These are phyloP conservation scores for Flexamia atlantica DNA, from an alignment of 2,888 invertebrate species.

Conservation along the genomic window DNA sequence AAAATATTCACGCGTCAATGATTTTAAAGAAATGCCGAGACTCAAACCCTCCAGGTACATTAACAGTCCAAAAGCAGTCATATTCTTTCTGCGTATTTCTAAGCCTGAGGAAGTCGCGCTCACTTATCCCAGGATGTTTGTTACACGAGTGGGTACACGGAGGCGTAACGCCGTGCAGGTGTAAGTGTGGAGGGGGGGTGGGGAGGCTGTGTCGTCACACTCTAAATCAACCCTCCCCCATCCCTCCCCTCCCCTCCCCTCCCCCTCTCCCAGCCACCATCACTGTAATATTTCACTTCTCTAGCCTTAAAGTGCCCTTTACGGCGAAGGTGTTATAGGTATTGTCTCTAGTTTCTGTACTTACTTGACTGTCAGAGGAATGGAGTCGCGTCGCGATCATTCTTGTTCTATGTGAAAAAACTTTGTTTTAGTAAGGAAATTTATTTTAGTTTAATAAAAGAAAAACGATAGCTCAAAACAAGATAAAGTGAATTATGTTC, in stretches of 20 bases:
- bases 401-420: too few species aligned
- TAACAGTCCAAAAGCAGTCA: not conserved
- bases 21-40: too few species aligned
- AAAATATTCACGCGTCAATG: too few species aligned
- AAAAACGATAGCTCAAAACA: too few species aligned
- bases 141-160: not conserved
- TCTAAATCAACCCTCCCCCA: slow-evolving; percentile 14
- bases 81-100: not conserved
- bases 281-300: slow-evolving; percentile 21
- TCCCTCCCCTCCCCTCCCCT: not conserved
- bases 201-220: slow-evolving; percentile 27
- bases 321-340: slow-evolving; percentile 7
- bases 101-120: not conserved
- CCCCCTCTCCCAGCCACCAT: not conserved
- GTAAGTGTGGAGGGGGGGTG: not conserved
- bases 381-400: too few species aligned
- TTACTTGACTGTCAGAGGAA: too few species aligned
- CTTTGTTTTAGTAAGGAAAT: too few species aligned
- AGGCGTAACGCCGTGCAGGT: slow-evolving; percentile 1
- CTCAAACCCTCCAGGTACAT: too few species aligned
- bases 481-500: too few species aligned
- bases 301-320: slow-evolving; percentile 27
- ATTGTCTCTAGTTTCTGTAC: slow-evolving; percentile 13
- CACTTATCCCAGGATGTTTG: not conserved
- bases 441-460: too few species aligned